Base-by-base conservation (phyloP, 2,888 invertebrate genomes). In the Synanthedon vespiformis region DNA sequence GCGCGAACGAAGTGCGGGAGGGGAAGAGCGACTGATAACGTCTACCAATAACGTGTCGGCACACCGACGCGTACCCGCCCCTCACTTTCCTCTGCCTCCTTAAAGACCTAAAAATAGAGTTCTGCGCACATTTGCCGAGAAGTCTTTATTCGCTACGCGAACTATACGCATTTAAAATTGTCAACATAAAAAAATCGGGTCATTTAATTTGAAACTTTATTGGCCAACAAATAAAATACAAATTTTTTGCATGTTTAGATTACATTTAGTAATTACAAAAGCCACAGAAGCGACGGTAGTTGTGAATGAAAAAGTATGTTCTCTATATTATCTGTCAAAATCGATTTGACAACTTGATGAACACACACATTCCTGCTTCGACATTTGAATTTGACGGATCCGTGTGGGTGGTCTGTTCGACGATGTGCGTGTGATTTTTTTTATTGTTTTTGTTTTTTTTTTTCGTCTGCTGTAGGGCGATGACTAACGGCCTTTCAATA, bases 311-410 rank as follows among this genome's bases (percentile, higher is more conserved):
- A 44, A 44, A 14, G 44, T 44, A 13, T 44, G 44, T 77, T 79
- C 75, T 75, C 77, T 80, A 84, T 84, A 34, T 34, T 34, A 34
- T 83, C 84, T 78, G 86, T 86, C 86, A 81, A 82, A 84, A 70
- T 74, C 77, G 74, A 85, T 86, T 85, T 84, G 85, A 84, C 84
- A 85, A 80, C 73, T 83, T 82, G 85, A 85, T 84, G 86, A 85
- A 84, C 85, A 85, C 80, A 84, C 85, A 85, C 80, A 82, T 74
- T 77, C 72, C 60, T 64, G 63, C 68, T 72, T 75, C 77, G 75
- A 80, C 72, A 68, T 77, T 77, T 65, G 73, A 75, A 76, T 77
- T 80, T 80, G 81, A 82, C 77, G 70, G 73, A 74, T 68, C 81
- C 62, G 61, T 72, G 79, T 84, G 86, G 86, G 86, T 86, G 86